A percentile compares a stretch with the other conserved stretches of the same genome.
Conservation (phyloP, 1,140 invertebrate species). For the Theocolax elegans region DNA sequence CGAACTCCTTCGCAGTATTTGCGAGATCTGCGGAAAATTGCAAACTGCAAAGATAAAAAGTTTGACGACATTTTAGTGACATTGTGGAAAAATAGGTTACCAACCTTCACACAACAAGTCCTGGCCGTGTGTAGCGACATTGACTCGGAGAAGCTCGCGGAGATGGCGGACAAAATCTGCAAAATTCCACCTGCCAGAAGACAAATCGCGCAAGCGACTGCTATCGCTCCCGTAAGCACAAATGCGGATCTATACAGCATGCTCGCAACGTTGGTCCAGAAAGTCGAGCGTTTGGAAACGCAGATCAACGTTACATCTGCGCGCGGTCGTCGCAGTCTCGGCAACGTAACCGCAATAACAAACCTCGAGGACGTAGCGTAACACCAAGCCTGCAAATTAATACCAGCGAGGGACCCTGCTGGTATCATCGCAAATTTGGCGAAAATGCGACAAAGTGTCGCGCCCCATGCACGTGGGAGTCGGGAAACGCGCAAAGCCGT, state of each 20-base stretch:
- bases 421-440: neutral
- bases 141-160: too few species aligned
- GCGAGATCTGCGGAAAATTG: neutral
- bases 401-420: neutral
- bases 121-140: neutral
- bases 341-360: neutral
- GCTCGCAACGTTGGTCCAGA: neutral
- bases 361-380: neutral
- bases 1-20: neutral
- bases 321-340: neutral
- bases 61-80: neutral
- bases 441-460: conserved; percentile 9
- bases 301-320: neutral
- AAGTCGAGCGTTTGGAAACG: neutral
- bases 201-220: too few species aligned
- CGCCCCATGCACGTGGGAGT: neutral
- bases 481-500: neutral
- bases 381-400: neutral
- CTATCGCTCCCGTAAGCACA: neutral
- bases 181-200: too few species aligned
- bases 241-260: neutral
- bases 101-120: neutral
- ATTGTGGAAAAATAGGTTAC: too few species aligned
- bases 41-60: neutral
- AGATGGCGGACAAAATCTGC: too few species aligned